phyloP scores from a whole-genome alignment of 2,113 vertebrate genomes.

The Pterocles burchelli region DNA sequence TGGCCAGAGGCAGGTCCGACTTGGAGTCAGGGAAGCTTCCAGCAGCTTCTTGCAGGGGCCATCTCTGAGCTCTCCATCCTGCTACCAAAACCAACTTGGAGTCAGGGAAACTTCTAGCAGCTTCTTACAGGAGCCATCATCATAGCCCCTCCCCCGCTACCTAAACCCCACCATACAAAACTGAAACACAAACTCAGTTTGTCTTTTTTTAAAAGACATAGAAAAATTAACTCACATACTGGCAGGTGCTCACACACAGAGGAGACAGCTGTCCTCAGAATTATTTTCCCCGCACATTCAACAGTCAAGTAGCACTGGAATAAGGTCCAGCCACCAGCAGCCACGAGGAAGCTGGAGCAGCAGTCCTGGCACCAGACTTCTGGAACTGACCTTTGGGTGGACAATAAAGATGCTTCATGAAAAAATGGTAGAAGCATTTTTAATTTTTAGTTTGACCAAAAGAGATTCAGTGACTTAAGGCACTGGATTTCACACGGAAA shows the following conservation, averaged over 20 bases:
- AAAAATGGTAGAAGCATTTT: not conserved
- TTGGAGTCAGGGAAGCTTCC: too few relatives aligned
- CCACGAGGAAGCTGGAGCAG: not conserved
- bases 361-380: not conserved
- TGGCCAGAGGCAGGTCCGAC: too few relatives aligned
- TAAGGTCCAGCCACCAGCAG: not conserved
- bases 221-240: not conserved
- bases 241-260: not conserved
- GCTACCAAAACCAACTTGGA: too few relatives aligned
- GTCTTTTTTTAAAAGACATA: not conserved
- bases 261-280: not conserved
- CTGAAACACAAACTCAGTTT: too few relatives aligned
- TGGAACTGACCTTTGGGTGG: not conserved
- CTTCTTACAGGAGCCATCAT: too few relatives aligned
- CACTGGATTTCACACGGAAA: not conserved
- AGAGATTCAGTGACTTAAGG: not conserved
- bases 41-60: too few relatives aligned
- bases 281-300: not conserved
- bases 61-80: too few relatives aligned
- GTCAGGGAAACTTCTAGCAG: too few relatives aligned
- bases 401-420: not conserved
- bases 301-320: rapidly evolving
- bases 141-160: too few relatives aligned
- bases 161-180: too few relatives aligned
- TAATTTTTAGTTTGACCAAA: not conserved